phyloP scores from a whole-genome alignment of 2,888 invertebrate species.

The Harpagoxenus sublaevis region DNA sequence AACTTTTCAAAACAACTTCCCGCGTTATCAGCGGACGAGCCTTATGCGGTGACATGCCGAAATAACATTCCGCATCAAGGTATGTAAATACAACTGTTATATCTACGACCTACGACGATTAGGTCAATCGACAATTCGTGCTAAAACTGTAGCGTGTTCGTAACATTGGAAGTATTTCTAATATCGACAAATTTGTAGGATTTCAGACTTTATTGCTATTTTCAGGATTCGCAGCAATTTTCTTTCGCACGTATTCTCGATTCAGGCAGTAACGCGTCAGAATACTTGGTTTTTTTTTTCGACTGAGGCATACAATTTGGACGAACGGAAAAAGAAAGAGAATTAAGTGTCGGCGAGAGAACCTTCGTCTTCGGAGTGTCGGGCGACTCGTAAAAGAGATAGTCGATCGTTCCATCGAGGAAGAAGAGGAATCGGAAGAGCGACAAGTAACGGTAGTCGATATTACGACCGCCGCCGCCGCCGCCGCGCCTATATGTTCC shows the following conservation, averaged over 20 bases:
- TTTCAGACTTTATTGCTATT: not conserved
- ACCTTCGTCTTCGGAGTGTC: not conserved
- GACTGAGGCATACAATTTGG: not conserved
- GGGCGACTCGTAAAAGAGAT: constrained; percentile 31
- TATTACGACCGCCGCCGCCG: constrained; percentile 67
- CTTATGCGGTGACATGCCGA: not conserved
- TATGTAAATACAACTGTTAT: not conserved
- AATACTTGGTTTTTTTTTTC: not conserved
- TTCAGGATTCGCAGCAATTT: not conserved
- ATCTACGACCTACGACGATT: not conserved
- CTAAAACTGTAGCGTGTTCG: not conserved
- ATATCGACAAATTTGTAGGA: not conserved
- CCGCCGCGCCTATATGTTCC: constrained; percentile 75
- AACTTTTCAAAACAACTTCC: not conserved
- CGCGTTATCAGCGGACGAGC: not conserved
- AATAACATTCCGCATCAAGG: not conserved
- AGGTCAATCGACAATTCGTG: not conserved
- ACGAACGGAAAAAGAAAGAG: not conserved
- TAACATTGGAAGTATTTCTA: not conserved
- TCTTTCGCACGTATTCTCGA: not conserved
- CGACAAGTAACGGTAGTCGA: constrained; percentile 77
- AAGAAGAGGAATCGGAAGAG: constrained; percentile 66
- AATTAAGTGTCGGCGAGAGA: not conserved
- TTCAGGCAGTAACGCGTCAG: not conserved
- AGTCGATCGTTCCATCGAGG: constrained; percentile 11